Base-by-base conservation (phyloP, 2,113 vertebrate species). In the Callocephalon fimbriatum region DNA sequence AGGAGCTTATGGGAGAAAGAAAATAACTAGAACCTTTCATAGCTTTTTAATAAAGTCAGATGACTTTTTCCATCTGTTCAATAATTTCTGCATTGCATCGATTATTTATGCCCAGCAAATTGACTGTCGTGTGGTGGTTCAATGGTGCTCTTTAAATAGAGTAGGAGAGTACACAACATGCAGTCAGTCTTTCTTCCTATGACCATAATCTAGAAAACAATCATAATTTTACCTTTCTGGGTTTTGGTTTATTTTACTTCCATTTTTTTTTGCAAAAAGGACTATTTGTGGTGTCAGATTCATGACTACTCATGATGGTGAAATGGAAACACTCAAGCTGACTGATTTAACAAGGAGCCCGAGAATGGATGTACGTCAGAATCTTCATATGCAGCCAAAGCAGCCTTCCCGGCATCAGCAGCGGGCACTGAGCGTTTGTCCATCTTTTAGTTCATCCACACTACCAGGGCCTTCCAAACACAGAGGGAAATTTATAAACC, bases 61-160 rank as follows among this genome's bases (percentile, higher is more conserved):
- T 96, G 90, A 95, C 88, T 96, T 96, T 95, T 82, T 67, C 76
- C 71, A 81, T 66, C 75, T 97, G 90, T 96, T 97, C 93, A 76
- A 65, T 97, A 97, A 94, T 97, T 96, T 94, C 94, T 98, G 97
- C 95, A 83, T 85, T 50, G 92, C 97, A 99, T 99, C 96, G 98
- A 99, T 99, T 99, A 98, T 98, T 98, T 98, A 98, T 98, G 98
- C 97, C 92, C 97, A 94, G 96, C 96, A 97, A 95, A 98, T 96
- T 97, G 85, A 97, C 96, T 98, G 97, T 97, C 63, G 95, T 98
- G 94, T 97, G 93, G 56, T 96, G 95, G 95, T 97, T 97, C 97
- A 91, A 96, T 98, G 97, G 72, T 97, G 96, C 97, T 96, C 91
- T 97, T 98, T 98, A 98, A 98, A 98, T 98, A 97, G 96, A 91